Evolutionary conservation across 2,888 invertebrate species (phyloP), one percentile per base, ranked within the genome.

Genomic region (Agonopterix subpropinquella): DNA sequence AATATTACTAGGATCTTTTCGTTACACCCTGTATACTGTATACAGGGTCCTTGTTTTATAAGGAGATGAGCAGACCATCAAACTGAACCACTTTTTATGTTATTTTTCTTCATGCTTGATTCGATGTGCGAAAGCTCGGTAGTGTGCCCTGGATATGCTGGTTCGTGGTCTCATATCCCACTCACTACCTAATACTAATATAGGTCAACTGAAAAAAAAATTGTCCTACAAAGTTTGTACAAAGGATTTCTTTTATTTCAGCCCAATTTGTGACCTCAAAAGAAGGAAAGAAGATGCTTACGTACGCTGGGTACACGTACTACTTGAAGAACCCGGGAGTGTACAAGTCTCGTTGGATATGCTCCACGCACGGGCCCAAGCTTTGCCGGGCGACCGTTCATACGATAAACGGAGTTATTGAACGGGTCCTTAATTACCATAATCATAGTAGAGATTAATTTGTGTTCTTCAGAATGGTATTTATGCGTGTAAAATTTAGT

Each of bases 261-360:
- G 43, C 9, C 15, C 10, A 10, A 43, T 43, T 13, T 18, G 13
- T 43, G 18, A 9, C 8, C 10, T 2, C 13, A 2, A 43, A 18
- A 43, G 8, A n/a, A 43, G 43, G 43, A 5, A 43, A 13, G 5
- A 13, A 10, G 11, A 8, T 43, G 18, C 43, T 43, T 8, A 13
- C 10, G 10, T 13, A 13, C 8, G 18, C 8, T 7, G 44, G 44
- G 36, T 35, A 36, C 28, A 44, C 35, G n/a, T 44, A 28, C 36
- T 10, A n/a, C 8, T 7, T 36, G 9, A 35, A 44, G 7, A 28
- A 28, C 28, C 28, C 28, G 28, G 28, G 28, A 42, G 11, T n/a
- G 42, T 11, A 11, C 11, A 65, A 62, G 44, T 47, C 48, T 0
- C 49, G 65, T 9, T 71, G 71, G 71, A 51, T 52, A 1, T 70